These are phyloP conservation scores for Periophthalmus magnuspinnatus DNA, from an alignment of 2,797 vertebrate species.

Conservation along the genomic window DNA sequence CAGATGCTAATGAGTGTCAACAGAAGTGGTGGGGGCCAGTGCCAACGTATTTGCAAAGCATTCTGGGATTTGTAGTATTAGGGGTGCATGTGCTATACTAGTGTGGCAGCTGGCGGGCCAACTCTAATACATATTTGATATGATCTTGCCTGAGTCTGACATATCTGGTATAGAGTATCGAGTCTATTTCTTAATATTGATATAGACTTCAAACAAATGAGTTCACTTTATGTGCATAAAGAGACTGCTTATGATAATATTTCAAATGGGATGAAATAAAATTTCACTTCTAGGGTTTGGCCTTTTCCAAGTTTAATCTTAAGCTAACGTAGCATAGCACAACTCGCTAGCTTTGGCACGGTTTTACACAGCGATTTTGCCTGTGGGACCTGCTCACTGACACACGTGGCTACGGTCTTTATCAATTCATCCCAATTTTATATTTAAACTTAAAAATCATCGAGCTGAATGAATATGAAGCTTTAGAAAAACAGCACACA, in stretches of 20 bases:
- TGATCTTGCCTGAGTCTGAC: too few species aligned
- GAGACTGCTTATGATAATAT: not conserved
- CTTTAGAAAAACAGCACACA: not conserved
- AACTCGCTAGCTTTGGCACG: slow-evolving; percentile 24
- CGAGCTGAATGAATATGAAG: slow-evolving; percentile 6
- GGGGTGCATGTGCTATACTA: too few species aligned
- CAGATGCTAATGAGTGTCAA: too few species aligned
- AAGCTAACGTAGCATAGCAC: slow-evolving; percentile 23
- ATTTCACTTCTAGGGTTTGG: slow-evolving; percentile 3
- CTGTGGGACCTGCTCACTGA: slow-evolving; percentile 12
- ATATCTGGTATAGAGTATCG: too few species aligned
- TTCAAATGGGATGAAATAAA: slow-evolving; percentile 8
- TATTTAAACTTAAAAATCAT: slow-evolving; percentile 1
- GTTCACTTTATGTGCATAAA: not conserved
- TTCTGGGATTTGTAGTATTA: too few species aligned
- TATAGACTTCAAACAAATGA: too few species aligned
- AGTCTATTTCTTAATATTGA: too few species aligned
- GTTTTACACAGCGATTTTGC: slow-evolving; percentile 27
- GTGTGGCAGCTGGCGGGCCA: too few species aligned
- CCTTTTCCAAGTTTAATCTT: slow-evolving; percentile 17
- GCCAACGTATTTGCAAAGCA: too few species aligned
- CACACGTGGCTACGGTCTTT: slow-evolving; percentile 26
- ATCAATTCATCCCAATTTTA: slow-evolving; percentile 1
- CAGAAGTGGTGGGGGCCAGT: too few species aligned
- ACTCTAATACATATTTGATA: too few species aligned